Percentiles rank a stretch among this genome's conserved stretches.
Conservation (phyloP, 2,113 vertebrate genomes). For the Murina feae region DNA sequence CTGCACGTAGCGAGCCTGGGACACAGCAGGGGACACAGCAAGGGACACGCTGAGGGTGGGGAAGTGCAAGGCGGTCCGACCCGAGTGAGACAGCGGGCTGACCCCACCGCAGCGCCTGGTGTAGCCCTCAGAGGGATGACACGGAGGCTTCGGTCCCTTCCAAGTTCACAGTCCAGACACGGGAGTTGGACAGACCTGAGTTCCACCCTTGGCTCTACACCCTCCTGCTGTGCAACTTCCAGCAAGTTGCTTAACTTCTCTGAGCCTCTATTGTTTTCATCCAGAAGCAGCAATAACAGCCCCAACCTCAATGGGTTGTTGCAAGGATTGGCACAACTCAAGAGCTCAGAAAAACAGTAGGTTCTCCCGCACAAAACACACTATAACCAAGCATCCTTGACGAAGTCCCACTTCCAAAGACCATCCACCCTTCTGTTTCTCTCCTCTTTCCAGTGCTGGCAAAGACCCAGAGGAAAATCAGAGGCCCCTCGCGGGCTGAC, state of each 20-base stretch:
- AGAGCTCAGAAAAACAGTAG: neutral
- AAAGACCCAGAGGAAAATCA: neutral
- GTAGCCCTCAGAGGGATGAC: neutral
- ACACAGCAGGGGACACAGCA: slow-evolving; percentile 31
- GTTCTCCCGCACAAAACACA: neutral
- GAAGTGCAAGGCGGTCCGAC: fast-evolving
- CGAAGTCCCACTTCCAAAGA: neutral
- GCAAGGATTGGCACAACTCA: neutral
- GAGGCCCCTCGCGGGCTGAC: fast-evolving
- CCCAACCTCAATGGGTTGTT: neutral
- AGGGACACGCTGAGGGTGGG: neutral
- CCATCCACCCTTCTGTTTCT: fast-evolving
- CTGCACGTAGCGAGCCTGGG: slow-evolving; percentile 93
- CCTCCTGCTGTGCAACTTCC: neutral
- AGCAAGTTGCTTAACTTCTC: neutral
- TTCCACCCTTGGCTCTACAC: neutral
- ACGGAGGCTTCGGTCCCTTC: fast-evolving
- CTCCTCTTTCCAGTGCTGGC: neutral
- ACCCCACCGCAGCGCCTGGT: neutral
- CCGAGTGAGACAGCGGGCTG: fast-evolving
- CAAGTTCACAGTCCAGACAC: neutral
- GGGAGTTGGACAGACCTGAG: too few species aligned
- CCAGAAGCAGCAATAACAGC: neutral
- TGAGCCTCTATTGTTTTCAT: neutral
- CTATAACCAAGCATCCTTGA: neutral